Evolutionary conservation across 2,113 vertebrate species (phyloP).

Genomic region (Oostethus manadensis): DNA sequence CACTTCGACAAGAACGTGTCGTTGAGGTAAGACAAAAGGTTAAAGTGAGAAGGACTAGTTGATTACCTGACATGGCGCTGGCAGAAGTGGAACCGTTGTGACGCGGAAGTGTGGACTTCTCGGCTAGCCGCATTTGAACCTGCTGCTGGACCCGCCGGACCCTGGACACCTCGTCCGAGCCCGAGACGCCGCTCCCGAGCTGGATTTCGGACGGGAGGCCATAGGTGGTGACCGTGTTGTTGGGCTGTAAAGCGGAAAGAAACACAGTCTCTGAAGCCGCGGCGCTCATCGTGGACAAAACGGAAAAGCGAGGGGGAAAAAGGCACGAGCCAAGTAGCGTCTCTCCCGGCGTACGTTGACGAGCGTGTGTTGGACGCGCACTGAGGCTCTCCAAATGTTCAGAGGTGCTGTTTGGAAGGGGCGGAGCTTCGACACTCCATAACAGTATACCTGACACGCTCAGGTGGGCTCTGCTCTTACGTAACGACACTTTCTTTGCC

Average conservation of each 20-base stretch:
- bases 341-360: neutral
- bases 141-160: slow-evolving; percentile 68
- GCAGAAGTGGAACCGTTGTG: slow-evolving; percentile 52
- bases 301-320: neutral
- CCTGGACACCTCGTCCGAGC: slow-evolving; percentile 37
- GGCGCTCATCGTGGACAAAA: slow-evolving; percentile 44
- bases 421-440: slow-evolving; percentile 26
- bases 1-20: neutral
- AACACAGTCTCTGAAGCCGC: slow-evolving; percentile 54
- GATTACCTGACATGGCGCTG: slow-evolving; percentile 65
- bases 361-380: neutral
- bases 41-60: neutral
- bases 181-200: slow-evolving; percentile 34
- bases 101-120: slow-evolving; percentile 65
- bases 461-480: slow-evolving; percentile 22
- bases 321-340: neutral
- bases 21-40: neutral
- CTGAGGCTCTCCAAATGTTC: neutral
- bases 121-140: slow-evolving; percentile 66
- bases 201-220: slow-evolving; percentile 61
- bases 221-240: slow-evolving; percentile 65
- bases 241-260: slow-evolving; percentile 68
- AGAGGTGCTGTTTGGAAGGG: slow-evolving; percentile 7
- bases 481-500: neutral
- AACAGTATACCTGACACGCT: slow-evolving; percentile 32